Evolutionary conservation across 1,140 invertebrate genomes (phyloP), one percentile per base, ranked within the genome.

Genomic region (Drosophila navojoa): DNA sequence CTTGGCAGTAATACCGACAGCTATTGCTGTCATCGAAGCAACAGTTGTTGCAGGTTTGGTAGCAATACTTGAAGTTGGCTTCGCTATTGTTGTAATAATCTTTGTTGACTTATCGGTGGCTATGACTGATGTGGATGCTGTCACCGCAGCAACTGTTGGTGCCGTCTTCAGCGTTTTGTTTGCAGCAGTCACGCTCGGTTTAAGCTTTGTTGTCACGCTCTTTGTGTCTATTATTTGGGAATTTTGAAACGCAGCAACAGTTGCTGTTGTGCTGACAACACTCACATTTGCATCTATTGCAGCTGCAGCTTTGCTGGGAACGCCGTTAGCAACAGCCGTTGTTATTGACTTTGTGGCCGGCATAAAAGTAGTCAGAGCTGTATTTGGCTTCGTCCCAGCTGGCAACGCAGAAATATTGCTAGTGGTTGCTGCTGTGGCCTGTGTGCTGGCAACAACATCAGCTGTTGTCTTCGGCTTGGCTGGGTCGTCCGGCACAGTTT

Each of bases 351-450:
- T 74, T 45, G 57, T 54, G 61, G 49, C 40, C 54, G 74, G 52
- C 59, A 77, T 60, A 25, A 77, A 77, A 22, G 71, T 69, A 19
- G 59, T 63, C 16, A 77, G 25, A 22, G 53, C 42, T 35, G 52
- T 6, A 42, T 27, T 74, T 77, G 75, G 71, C 75, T 63, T 69
- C 1, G 54, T 19, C 71, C 75, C 75, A 77, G 64, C 22, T 77
- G 62, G 69, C 47, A 57, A 50, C 38, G 59, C 55, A 62, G 70
- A 45, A 52, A 55, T 45, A 42, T 25, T 53, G 49, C 38, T 53
- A 25, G 44, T 61, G 29, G 61, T 10, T 62, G 69, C 44, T 58
- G 58, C n/a, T 64, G 50, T 61, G 13, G 25, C 40, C n/a, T 61
- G 61, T 29, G 13, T 40, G 25, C 15, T 49, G 11, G 44, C 45